Evolutionary conservation across 2,888 invertebrate genomes (phyloP), one percentile per base, ranked within the genome.

Genomic region (Halocaridina rubra): DNA sequence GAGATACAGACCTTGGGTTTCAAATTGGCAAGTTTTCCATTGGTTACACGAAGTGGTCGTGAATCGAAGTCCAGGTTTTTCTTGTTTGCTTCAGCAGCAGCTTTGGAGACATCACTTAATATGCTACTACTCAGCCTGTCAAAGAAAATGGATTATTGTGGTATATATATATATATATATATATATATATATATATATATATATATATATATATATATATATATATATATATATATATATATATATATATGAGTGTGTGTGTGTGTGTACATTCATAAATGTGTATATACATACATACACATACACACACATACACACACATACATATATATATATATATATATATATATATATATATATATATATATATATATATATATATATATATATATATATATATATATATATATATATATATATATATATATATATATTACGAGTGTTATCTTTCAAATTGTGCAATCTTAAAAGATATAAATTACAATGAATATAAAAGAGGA

Each of bases 1-100:
- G 19, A 64, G 16, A 8, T 22, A 19, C 22, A n/a, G 13, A 85
- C 85, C 85, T 85, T 85, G 4, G 85, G 85, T 71, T 85, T 80
- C 39, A 85, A 76, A 19, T 39, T 30, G 32, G 80, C 33, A 27
- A 81, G 33, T 24, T 80, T 77, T 32, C 80, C 85, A 76, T 85
- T 27, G 39, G 67, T 32, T 33, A 80, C 80, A 10, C 69, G n/a
- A n/a, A 76, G 59, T 10, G 32, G 19, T 22, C 76, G 30, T n/a
- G 53, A 59, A 32, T 69, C 30, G 39, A 57, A 74, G 53, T 16
- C n/a, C 1, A 80, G 67, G 27, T 67, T 75, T 64, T 79, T 72
- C 74, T 84, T 84, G 30, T 29, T 32, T 29, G 59, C 39, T 19
- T 67, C 80, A 27, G 75, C 33, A 22, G 80, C 71, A 19, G 61